Evolutionary conservation across 2,888 invertebrate genomes (phyloP).

Genomic region (Amphipoea oculea): DNA sequence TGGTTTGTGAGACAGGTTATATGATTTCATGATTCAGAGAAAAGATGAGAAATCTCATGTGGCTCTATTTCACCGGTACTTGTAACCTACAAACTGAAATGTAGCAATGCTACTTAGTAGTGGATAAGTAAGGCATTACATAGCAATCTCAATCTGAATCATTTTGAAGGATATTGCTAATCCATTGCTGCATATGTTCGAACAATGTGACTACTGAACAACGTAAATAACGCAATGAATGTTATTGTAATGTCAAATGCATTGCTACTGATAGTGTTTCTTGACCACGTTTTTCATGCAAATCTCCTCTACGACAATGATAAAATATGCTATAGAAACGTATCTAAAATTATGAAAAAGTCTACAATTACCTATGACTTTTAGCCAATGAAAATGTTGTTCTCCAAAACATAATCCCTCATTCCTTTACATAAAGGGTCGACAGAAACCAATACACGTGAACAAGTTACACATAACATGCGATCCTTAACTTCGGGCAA

Average conservation of each 20-base stretch:
- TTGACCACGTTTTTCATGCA: neutral
- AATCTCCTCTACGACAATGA: neutral
- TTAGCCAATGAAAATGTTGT: neutral
- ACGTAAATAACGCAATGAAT: neutral
- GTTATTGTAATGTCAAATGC: neutral
- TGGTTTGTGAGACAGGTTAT: neutral
- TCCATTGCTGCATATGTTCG: neutral
- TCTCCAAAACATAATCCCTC: neutral
- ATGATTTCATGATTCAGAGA: neutral
- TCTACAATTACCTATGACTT: neutral
- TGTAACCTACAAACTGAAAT: neutral
- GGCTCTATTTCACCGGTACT: neutral
- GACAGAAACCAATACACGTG: slow-evolving; percentile 6
- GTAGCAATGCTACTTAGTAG: neutral
- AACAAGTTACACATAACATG: slow-evolving; percentile 27
- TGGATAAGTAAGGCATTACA: too few species aligned
- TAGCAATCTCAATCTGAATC: neutral
- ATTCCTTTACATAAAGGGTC: neutral
- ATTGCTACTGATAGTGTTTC: neutral
- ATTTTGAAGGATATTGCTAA: neutral
- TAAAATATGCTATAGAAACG: too few species aligned
- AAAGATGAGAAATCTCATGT: too few species aligned
- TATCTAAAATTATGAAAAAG: neutral
- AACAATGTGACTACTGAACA: neutral
- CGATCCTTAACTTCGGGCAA: slow-evolving; percentile 20